Percentiles rank a stretch among this genome's conserved stretches.
These are phyloP conservation scores for Melanostigma gelatinosum DNA, from an alignment of 2,113 vertebrate species.

Conservation along the genomic window DNA sequence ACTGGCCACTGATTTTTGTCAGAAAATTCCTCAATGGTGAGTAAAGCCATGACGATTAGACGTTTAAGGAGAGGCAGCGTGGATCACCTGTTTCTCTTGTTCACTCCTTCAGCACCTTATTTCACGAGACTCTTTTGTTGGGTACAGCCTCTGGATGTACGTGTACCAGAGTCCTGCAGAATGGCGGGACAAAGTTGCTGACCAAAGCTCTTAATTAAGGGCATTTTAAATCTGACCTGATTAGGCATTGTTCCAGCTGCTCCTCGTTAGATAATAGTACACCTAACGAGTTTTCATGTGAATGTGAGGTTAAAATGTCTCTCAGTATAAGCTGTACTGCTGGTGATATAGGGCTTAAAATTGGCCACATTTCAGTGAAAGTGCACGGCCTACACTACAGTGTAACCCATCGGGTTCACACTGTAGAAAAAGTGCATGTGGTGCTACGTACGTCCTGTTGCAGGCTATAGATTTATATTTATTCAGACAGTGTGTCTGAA, in stretches of 20 bases:
- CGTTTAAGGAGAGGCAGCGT: too few relatives aligned
- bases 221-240: conserved; percentile 37
- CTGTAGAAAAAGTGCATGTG: background rate
- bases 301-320: background rate
- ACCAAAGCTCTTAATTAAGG: conserved; percentile 26
- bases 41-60: too few relatives aligned
- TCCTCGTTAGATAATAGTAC: conserved; percentile 9
- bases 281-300: conserved; percentile 21
- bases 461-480: background rate
- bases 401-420: background rate
- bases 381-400: background rate
- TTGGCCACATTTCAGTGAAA: background rate
- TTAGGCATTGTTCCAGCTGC: conserved; percentile 32
- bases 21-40: too few relatives aligned
- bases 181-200: conserved; percentile 10
- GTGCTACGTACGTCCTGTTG: background rate
- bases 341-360: background rate
- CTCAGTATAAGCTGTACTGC: background rate
- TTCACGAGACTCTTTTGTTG: background rate
- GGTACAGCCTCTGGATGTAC: background rate
- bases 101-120: background rate
- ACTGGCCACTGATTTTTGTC: too few relatives aligned
- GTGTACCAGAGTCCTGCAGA: conserved; percentile 10
- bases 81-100: background rate
- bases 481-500: background rate